These are phyloP conservation scores for Paedocypris micromegethes DNA, from an alignment of 2,797 vertebrate species.

Conservation along the genomic window DNA sequence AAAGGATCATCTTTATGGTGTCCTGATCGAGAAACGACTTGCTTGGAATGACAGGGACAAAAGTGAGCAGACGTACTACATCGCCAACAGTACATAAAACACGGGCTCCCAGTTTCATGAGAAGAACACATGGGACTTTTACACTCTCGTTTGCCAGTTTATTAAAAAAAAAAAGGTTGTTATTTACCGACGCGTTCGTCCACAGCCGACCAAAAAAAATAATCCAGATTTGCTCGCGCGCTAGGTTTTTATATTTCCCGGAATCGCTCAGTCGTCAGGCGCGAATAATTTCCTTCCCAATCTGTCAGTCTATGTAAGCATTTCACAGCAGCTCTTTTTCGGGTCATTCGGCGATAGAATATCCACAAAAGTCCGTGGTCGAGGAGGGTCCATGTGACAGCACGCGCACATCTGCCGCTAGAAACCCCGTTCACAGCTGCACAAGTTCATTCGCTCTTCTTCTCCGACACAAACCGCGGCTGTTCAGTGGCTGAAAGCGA, in stretches of 20 bases:
- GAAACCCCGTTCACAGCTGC: conserved; percentile 23
- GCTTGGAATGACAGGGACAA: conserved; percentile 70
- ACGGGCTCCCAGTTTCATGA: conserved; percentile 68
- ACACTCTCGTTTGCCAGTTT: conserved; percentile 71
- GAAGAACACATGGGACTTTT: conserved; percentile 61
- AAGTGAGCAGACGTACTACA: conserved; percentile 73
- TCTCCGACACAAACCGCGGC: conserved; percentile 16
- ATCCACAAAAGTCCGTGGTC: conserved; percentile 60
- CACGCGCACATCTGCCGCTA: conserved; percentile 40
- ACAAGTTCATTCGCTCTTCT: conserved; percentile 25
- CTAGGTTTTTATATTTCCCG: conserved; percentile 52
- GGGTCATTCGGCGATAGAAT: conserved; percentile 2
- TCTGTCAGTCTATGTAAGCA: conserved; percentile 1
- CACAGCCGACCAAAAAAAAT: conserved; percentile 37
- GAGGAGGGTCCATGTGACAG: conserved; percentile 57
- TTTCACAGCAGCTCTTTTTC: neutral
- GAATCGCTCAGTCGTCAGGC: conserved; percentile 56
- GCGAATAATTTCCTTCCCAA: conserved; percentile 4
- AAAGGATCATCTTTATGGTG: conserved; percentile 85
- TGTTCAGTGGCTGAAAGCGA: conserved; percentile 14
- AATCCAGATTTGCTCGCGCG: conserved; percentile 38
- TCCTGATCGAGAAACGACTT: conserved; percentile 65
- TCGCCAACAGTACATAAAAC: conserved; percentile 69
- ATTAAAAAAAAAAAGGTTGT: conserved; percentile 62
- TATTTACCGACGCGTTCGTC: conserved; percentile 44